A percentile compares a stretch with the other conserved stretches of the same genome.
Evolutionary conservation across 2,113 vertebrate species (phyloP).

Genomic region (Campylorhamphus procurvoides): DNA sequence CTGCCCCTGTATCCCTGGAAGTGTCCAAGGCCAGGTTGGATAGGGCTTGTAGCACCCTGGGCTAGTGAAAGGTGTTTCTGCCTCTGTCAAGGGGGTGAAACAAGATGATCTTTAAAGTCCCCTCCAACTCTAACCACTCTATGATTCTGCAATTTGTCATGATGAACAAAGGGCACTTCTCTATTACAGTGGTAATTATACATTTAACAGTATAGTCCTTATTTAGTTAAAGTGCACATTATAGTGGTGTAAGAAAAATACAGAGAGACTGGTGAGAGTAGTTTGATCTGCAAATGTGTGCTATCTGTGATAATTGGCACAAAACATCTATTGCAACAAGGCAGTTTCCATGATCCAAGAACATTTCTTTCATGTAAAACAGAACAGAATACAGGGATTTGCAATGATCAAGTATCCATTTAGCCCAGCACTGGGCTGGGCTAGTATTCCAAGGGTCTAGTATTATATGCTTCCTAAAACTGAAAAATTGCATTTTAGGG

Average conservation of each 20-base stretch:
- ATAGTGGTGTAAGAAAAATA: neutral
- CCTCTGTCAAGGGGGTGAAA: neutral
- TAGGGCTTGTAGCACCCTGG: neutral
- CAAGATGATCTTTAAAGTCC: fast-evolving
- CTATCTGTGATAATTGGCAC: neutral
- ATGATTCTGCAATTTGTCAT: neutral
- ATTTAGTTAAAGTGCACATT: neutral
- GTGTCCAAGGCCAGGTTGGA: neutral
- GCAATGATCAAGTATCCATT: neutral
- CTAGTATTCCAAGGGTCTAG: neutral
- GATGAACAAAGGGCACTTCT: neutral
- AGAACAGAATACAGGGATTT: neutral
- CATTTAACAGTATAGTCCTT: neutral
- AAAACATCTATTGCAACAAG: neutral
- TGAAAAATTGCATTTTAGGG: neutral
- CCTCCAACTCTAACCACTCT: too few relatives aligned
- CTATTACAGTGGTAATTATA: neutral
- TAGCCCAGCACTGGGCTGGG: neutral
- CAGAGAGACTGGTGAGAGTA: neutral
- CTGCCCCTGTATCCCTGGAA: neutral
- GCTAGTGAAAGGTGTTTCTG: neutral
- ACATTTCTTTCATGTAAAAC: neutral
- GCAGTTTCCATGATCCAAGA: neutral
- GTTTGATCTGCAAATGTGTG: neutral
- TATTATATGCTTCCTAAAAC: neutral